phyloP scores from a whole-genome alignment of 2,113 vertebrate genomes.

The Todiramphus saurophagus region DNA sequence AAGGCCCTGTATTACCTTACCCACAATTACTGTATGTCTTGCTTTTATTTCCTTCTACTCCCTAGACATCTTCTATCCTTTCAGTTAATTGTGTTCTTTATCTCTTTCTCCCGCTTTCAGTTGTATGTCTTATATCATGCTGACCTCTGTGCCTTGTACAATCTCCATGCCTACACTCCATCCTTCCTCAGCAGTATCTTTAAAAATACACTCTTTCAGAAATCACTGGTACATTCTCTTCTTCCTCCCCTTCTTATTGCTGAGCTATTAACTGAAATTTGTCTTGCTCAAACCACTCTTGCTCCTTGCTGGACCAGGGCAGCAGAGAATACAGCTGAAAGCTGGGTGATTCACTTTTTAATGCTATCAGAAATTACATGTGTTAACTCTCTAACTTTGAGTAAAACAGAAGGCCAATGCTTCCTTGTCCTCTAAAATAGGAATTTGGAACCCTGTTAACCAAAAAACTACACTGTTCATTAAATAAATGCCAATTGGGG shows the following conservation, averaged over 20 bases:
- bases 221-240: background rate
- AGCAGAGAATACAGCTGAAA: background rate
- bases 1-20: background rate
- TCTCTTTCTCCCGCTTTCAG: constrained; percentile 47
- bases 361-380: background rate
- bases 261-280: constrained; percentile 38
- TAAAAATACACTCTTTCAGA: constrained; percentile 12
- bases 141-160: constrained; percentile 26
- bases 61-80: constrained; percentile 35
- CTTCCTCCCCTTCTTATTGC: background rate
- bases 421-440: background rate
- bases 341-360: background rate
- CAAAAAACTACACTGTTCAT: background rate
- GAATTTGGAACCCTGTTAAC: background rate
- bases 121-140: background rate
- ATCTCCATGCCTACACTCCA: background rate
- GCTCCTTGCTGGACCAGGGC: background rate
- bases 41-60: constrained; percentile 59
- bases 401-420: background rate
- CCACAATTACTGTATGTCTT: constrained; percentile 30
- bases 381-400: background rate
- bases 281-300: background rate
- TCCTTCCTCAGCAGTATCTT: background rate
- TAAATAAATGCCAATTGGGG: background rate
- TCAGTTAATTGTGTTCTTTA: constrained; percentile 57